Percentiles rank a stretch among this genome's conserved stretches.
These are phyloP conservation scores for Eulemur rufifrons DNA, from an alignment of 2,113 vertebrate genomes.

Conservation along the genomic window DNA sequence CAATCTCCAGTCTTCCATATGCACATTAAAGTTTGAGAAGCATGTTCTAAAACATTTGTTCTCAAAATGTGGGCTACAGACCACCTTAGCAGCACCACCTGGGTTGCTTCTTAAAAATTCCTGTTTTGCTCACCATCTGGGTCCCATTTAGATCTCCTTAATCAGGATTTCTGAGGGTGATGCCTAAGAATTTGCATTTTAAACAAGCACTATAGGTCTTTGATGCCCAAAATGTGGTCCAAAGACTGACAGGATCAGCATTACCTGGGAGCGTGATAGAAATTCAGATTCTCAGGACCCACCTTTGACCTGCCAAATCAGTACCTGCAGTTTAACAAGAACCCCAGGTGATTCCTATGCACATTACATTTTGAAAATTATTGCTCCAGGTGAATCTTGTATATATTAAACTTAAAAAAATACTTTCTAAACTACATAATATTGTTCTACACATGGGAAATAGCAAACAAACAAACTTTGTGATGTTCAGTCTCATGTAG, in stretches of 20 bases:
- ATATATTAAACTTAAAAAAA: background rate
- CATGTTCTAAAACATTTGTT: constrained; percentile 19
- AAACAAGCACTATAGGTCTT: constrained; percentile 11
- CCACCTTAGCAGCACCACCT: constrained; percentile 47
- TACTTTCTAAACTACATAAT: constrained; percentile 19
- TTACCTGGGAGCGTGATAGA: background rate
- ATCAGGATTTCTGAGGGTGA: constrained; percentile 26
- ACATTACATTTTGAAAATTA: background rate
- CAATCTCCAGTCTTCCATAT: background rate
- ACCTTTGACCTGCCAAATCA: background rate
- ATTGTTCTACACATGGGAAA: background rate
- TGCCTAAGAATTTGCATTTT: constrained; percentile 46
- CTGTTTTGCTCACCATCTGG: constrained; percentile 58
- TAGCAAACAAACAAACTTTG: background rate
- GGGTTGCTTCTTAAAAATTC: constrained; percentile 45
- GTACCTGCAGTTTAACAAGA: background rate
- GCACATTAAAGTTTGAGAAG: background rate
- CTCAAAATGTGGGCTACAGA: constrained; percentile 14
- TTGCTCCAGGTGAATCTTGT: background rate
- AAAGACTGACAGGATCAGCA: background rate
- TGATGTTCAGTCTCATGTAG: background rate
- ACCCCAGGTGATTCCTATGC: background rate
- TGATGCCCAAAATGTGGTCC: background rate
- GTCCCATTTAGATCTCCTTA: constrained; percentile 16
- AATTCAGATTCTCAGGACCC: background rate